Evolutionary conservation across 2,888 invertebrate species (phyloP).

Genomic region (Nephrocerus scutellatus): DNA sequence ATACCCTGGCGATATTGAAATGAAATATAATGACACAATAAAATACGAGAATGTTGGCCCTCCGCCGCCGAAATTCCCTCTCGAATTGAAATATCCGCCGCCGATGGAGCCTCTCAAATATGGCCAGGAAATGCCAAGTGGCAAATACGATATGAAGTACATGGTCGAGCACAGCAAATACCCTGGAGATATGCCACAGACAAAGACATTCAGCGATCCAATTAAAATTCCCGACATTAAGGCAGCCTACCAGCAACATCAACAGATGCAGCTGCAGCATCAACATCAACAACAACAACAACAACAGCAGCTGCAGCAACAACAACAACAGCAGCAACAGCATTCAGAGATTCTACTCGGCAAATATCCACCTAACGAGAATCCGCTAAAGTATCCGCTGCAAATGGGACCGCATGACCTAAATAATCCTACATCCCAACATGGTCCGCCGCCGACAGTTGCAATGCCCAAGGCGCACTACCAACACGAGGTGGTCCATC

Average conservation of each 20-base stretch:
- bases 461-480: constrained; percentile 45
- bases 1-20: constrained; percentile 42
- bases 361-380: too few relatives aligned
- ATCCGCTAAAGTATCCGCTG: too few relatives aligned
- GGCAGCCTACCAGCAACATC: constrained; percentile 32
- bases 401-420: too few relatives aligned
- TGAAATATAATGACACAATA: constrained; percentile 42
- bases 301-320: constrained; percentile 20
- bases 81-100: constrained; percentile 49
- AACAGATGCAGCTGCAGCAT: constrained; percentile 19
- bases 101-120: constrained; percentile 41
- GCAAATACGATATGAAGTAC: constrained; percentile 47
- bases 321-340: background rate
- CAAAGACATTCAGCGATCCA: constrained; percentile 35
- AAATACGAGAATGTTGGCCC: constrained; percentile 40
- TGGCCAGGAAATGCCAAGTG: constrained; percentile 41
- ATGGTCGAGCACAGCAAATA: constrained; percentile 42
- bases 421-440: too few relatives aligned
- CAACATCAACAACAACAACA: constrained; percentile 14
- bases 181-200: constrained; percentile 31
- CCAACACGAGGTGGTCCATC: constrained; percentile 42
- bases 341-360: too few relatives aligned
- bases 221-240: constrained; percentile 45
- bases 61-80: constrained; percentile 35
- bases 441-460: constrained; percentile 36